These are phyloP conservation scores for Cygnus atratus DNA, from an alignment of 2,113 vertebrate species.

Conservation along the genomic window DNA sequence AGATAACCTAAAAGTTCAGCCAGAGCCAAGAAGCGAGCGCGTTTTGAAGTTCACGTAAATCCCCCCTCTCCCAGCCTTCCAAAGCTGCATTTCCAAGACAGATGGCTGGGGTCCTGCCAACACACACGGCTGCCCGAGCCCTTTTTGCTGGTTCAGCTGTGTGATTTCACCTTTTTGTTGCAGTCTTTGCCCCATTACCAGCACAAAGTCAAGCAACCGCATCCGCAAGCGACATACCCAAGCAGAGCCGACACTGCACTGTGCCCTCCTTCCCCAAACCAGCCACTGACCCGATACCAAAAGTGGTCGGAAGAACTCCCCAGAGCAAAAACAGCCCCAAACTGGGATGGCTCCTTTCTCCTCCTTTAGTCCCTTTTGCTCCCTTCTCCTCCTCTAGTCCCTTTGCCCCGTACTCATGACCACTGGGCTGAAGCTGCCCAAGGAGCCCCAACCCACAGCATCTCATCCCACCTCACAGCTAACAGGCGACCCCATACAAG, in stretches of 20 bases:
- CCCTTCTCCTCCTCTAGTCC: rapidly evolving
- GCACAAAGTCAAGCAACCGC: background rate
- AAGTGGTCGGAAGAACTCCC: rapidly evolving
- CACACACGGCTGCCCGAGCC: rapidly evolving
- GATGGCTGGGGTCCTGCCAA: rapidly evolving
- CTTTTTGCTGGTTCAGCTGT: rapidly evolving
- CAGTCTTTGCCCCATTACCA: background rate
- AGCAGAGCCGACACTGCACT: rapidly evolving
- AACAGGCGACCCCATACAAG: no score
- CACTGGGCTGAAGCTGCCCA: background rate
- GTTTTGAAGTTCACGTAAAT: rapidly evolving
- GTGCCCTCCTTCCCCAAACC: rapidly evolving
- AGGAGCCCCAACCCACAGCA: no score
- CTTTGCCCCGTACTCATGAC: background rate
- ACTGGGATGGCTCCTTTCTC: rapidly evolving
- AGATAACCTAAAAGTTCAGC: rapidly evolving
- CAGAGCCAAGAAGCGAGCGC: rapidly evolving
- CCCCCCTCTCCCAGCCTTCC: rapidly evolving
- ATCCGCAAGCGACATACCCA: background rate
- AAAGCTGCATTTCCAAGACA: no score
- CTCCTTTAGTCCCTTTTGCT: background rate
- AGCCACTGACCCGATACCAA: background rate
- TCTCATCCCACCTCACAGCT: no score
- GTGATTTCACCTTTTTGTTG: background rate
- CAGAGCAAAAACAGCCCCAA: rapidly evolving